Conservation (phyloP, 2,113 vertebrate genomes). For the Pangasianodon gigas region DNA sequence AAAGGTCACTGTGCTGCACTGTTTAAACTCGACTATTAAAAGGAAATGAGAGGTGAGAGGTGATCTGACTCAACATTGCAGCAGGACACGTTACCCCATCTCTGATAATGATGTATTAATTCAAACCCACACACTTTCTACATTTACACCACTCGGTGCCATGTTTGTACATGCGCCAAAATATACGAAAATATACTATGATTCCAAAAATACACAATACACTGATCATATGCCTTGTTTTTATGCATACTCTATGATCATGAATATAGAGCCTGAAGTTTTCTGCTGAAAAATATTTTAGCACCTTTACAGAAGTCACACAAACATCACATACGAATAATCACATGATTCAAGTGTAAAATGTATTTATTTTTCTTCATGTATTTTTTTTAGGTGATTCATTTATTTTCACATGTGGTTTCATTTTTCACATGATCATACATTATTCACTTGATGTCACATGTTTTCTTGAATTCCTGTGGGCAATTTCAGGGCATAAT, state of each 20-base stretch:
- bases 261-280: neutral
- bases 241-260: neutral
- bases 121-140: neutral
- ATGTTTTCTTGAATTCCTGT: neutral
- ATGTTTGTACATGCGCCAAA: neutral
- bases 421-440: neutral
- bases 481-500: neutral
- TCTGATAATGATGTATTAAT: neutral
- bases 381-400: neutral
- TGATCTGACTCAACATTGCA: neutral
- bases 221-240: neutral
- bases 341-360: neutral
- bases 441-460: neutral
- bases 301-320: neutral
- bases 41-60: neutral
- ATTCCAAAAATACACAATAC: neutral
- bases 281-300: neutral
- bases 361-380: neutral
- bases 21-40: neutral
- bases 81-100: neutral
- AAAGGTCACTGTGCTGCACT: neutral
- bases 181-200: neutral
- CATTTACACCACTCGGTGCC: neutral
- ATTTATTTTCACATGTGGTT: neutral
- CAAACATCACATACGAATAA: neutral